A percentile compares a stretch with the other conserved stretches of the same genome.
Conservation (phyloP, 1,140 invertebrate genomes). For the Nilaparvata lugens region DNA sequence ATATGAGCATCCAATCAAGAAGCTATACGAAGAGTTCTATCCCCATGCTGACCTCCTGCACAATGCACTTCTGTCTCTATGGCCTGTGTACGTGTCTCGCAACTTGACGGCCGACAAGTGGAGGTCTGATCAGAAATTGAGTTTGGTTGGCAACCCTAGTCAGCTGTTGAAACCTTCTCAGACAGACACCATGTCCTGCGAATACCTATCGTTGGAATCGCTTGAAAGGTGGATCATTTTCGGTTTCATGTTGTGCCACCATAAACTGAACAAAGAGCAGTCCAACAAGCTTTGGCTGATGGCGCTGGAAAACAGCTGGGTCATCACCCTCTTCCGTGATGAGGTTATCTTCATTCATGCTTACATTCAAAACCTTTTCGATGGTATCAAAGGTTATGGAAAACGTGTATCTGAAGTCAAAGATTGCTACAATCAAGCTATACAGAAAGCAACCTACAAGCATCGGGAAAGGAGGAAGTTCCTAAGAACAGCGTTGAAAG, state of each 20-base stretch:
- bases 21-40: constrained; percentile 93
- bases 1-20: constrained; percentile 92
- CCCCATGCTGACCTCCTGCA: constrained; percentile 83
- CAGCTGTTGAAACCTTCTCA: constrained; percentile 88
- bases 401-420: constrained; percentile 91
- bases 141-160: constrained; percentile 82
- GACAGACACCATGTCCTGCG: constrained; percentile 94
- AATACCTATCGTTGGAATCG: constrained; percentile 89
- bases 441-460: constrained; percentile 79
- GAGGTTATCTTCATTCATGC: constrained; percentile 94
- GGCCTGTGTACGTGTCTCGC: constrained; percentile 74
- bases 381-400: constrained; percentile 88
- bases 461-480: constrained; percentile 95
- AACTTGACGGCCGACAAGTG: constrained; percentile 92
- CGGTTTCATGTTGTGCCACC: constrained; percentile 85
- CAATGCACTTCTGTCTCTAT: constrained; percentile 78
- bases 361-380: constrained; percentile 89
- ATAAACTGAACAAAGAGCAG: constrained; percentile 65
- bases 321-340: constrained; percentile 89
- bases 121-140: constrained; percentile 87
- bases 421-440: constrained; percentile 81
- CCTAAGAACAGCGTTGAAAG: constrained; percentile 88
- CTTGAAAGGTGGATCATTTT: constrained; percentile 97
- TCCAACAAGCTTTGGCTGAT: constrained; percentile 83
- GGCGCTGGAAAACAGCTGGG: constrained; percentile 88